Evolutionary conservation across 2,797 vertebrate species (phyloP), one percentile per base, ranked within the genome.

Genomic region (Mergus octosetaceus): DNA sequence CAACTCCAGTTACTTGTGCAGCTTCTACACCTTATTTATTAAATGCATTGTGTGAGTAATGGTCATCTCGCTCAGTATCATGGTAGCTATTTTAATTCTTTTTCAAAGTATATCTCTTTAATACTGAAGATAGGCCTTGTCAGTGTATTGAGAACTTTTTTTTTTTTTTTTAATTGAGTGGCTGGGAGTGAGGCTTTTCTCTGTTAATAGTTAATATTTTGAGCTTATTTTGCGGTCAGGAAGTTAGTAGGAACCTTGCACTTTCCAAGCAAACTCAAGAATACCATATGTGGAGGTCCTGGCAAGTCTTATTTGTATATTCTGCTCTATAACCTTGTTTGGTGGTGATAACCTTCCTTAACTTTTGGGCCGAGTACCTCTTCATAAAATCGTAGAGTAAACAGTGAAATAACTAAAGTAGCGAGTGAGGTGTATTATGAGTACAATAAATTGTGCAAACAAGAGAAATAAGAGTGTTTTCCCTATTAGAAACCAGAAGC

Each of bases 361-460:
- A 43, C 90, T 94, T 76, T 96, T 87, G 53, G 65, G 57, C 54
- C 22, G 21, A 79, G 32, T 86, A 49, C 68, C 57, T 85, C 70
- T 90, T 92, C 53, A 64, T 95, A 87, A 95, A 95, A 82, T 34
- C 43, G 51, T 86, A 47, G 58, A 86, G 62, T 56, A 93, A 95
- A 95, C 32, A 93, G 36, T 85, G 71, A 88, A 49, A 38, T 82
- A 78, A 76, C 68, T 91, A 45, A 64, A 94, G 83, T 73, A 95
- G 71, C 7, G 18, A 57, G 64, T 8, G 12, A 90, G n/a, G 74
- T 76, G 68, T 86, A 14, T 95, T 76, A 93, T 18, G 84, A 78
- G 56, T 73, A 84, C 64, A 89, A 82, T 84, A 89, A 84, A 94
- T 60, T 78, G 68, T 81, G 71, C 78, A 70, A 94, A 85, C 11